Evolutionary conservation across 2,888 invertebrate genomes (phyloP), one percentile per base, ranked within the genome.

Genomic region (Stegana nigrithorax): DNA sequence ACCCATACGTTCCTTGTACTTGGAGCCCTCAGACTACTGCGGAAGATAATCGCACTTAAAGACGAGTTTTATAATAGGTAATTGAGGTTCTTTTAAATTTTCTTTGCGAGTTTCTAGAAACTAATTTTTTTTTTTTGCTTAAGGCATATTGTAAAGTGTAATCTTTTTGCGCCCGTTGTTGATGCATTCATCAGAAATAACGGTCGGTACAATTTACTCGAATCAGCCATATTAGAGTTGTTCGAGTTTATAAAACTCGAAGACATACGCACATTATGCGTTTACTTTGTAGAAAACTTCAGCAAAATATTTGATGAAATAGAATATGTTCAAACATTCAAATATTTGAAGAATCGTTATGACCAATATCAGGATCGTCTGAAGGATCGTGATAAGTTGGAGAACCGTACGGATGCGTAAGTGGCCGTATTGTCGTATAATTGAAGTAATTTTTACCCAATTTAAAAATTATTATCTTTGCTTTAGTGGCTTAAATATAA

Each of bases 251-350:
- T 99, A 72, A 95, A 95, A 89, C 87, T 94, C 86, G 95, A 96
- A 87, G 96, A 96, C 84, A 93, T 96, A 66, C 95, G 95, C 86
- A 92, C 93, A 44, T 88, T 96, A 74, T 95, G 93, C 88, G 92
- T 93, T 65, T 96, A 99, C 86, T 93, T 98, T 72, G 95, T 98
- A 73, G 98, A 98, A 87, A 96, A 94, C 86, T 98, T 96, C 86
- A 95, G 95, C 76, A 95, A 96, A 87, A 92, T 94, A 78, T 88
- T 99, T 82, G 96, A 97, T 84, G 92, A 94, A 82, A 93, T 98
- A 79, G 94, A 95, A 85, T 99, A 99, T 88, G 98, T 99, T 81
- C 96, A 97, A 88, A 98, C 98, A 32, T 99, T 99, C 87, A 95
- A 96, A 87, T 92, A 94, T 71, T 89, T 98, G 73, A 95, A 95